Evolutionary conservation across 2,113 vertebrate genomes (phyloP), one percentile per base, ranked within the genome.

Genomic region (Trogon surrucura): DNA sequence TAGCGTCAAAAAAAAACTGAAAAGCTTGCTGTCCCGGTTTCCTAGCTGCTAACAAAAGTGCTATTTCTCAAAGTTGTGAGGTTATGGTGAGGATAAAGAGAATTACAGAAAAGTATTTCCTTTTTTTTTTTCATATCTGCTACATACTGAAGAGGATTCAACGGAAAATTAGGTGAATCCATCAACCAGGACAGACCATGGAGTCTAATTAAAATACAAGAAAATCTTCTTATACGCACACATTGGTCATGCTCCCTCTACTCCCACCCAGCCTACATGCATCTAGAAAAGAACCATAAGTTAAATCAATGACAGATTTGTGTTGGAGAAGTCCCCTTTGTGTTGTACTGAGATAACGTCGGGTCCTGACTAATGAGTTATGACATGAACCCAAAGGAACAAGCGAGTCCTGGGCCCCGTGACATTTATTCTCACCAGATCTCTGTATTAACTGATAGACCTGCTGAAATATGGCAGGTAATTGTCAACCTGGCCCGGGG

Each of bases 111-210:
- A 50, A 71, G 21, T 2, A 41, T 74, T 70, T 71, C 9, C 41
- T 12, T 29, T 34, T 36, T 86, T 53, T 48, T 36, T 86, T 53
- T 48, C 27, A 10, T 3, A 0, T 57, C 65, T 38, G 27, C 10
- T 64, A n/a, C 44, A 34, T 25, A 5, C 14, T 20, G 30, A 88
- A 48, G 12, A 45, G 29, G 27, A 62, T 50, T 26, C 41, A 30
- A 5, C 19, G 16, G 50, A 23, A 91, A 26, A 13, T 71, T 29
- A 3, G 4, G 7, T 27, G 34, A 89, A 77, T 82, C 62, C 51
- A 56, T 54, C 60, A 79, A 22, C n/a, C 0, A 1, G 51, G n/a
- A 53, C 15, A 50, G 38, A 50, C 13, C 16, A 0, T 12, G 9
- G 30, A 80, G 13, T 30, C 9, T 26, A 64, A 93, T 75, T 36